A percentile compares a stretch with the other conserved stretches of the same genome.
Evolutionary conservation across 2,888 invertebrate species (phyloP).

Genomic region (Amblyjoppa fuscipennis): DNA sequence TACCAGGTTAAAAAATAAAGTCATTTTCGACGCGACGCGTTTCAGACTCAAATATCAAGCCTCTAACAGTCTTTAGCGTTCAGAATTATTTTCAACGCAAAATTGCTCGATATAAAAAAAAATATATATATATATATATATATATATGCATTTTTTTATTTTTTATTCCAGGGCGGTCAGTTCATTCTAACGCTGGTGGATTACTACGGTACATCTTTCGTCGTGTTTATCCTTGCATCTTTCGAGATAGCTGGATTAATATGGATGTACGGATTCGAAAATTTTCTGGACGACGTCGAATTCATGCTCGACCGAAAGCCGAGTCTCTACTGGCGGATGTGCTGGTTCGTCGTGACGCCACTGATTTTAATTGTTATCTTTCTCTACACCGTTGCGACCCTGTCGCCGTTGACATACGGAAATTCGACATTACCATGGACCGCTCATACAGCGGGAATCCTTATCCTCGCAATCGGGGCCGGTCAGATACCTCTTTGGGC

Average conservation of each 20-base stretch:
- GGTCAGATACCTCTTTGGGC: slow-evolving; percentile 85
- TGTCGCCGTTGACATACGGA: slow-evolving; percentile 88
- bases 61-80: no score
- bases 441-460: slow-evolving; percentile 86
- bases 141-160: no score
- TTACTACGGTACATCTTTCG: slow-evolving; percentile 84
- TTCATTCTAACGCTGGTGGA: slow-evolving; percentile 85
- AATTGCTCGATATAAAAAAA: slow-evolving; percentile 10
- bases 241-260: slow-evolving; percentile 84
- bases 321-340: slow-evolving; percentile 92
- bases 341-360: slow-evolving; percentile 92
- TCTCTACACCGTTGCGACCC: slow-evolving; percentile 88
- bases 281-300: slow-evolving; percentile 91
- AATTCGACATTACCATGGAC: slow-evolving; percentile 86
- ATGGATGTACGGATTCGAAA: slow-evolving; percentile 87
- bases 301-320: slow-evolving; percentile 92
- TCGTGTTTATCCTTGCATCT: slow-evolving; percentile 85
- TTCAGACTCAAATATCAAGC: neutral
- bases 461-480: slow-evolving; percentile 85
- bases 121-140: slow-evolving; percentile 12
- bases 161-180: slow-evolving; percentile 83
- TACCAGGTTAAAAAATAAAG: no score
- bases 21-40: neutral
- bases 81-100: neutral
- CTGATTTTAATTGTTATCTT: slow-evolving; percentile 89